A percentile compares a stretch with the other conserved stretches of the same genome.
Conservation (phyloP, 1,140 invertebrate genomes). For the Ostrea denselamellosa region DNA sequence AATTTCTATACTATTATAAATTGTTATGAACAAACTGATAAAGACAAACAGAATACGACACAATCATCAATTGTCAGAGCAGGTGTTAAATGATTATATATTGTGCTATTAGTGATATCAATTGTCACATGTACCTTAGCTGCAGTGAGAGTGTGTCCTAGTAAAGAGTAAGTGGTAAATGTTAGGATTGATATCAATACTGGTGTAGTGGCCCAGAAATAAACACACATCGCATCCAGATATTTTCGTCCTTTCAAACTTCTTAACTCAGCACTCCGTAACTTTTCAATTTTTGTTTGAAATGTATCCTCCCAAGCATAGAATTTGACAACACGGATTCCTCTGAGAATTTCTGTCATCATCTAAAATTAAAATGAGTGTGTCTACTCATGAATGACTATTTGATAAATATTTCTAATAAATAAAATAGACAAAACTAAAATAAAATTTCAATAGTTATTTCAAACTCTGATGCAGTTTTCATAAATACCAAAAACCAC, state of each 20-base stretch:
- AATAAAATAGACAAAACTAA: too few relatives aligned
- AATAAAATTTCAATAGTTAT: too few relatives aligned
- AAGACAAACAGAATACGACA: too few relatives aligned
- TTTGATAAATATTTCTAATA: too few relatives aligned
- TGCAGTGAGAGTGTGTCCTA: conserved; percentile 90
- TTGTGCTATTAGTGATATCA: too few relatives aligned
- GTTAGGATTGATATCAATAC: conserved; percentile 95
- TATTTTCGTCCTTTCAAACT: conserved; percentile 89
- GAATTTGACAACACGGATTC: conserved; percentile 94
- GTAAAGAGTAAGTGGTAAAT: conserved; percentile 91
- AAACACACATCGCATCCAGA: conserved; percentile 98
- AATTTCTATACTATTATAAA: too few relatives aligned
- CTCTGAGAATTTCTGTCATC: conserved; percentile 92
- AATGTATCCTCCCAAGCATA: conserved; percentile 97
- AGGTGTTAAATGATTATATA: too few relatives aligned
- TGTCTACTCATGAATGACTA: too few relatives aligned
- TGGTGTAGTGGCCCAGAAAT: conserved; percentile 99
- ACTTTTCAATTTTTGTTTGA: conserved; percentile 82
- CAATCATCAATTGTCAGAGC: too few relatives aligned
- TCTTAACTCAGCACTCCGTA: conserved; percentile 73
- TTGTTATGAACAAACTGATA: too few relatives aligned
- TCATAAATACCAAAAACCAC: too few relatives aligned
- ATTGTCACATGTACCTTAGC: conserved; percentile 84
- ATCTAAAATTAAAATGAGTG: conserved; percentile 77
- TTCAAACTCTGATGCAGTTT: too few relatives aligned